These are phyloP conservation scores for Polydrusus tereticollis DNA, from an alignment of 2,888 invertebrate species.

Conservation along the genomic window DNA sequence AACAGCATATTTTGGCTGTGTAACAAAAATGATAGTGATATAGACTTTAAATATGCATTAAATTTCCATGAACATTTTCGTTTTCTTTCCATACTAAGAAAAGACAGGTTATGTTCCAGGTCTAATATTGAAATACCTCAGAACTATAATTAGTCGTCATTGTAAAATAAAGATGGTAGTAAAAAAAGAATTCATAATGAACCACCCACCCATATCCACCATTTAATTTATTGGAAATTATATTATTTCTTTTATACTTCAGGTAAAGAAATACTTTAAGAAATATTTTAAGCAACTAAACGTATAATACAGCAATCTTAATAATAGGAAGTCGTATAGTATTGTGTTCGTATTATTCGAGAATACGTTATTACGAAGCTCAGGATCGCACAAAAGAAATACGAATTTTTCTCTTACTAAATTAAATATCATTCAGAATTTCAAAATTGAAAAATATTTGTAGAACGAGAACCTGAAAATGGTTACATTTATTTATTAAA, in stretches of 20 bases:
- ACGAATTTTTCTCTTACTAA: neutral
- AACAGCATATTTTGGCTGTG: no score
- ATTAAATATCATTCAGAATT: neutral
- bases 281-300: neutral
- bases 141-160: no score
- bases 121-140: no score
- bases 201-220: neutral
- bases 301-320: conserved; percentile 3
- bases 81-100: no score
- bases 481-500: neutral
- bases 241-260: neutral
- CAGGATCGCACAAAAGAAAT: neutral
- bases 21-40: no score
- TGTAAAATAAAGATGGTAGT: no score
- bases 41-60: no score
- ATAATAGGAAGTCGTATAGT: neutral
- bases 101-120: no score
- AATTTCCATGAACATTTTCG: no score
- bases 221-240: neutral
- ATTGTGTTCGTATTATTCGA: neutral
- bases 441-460: conserved; percentile 4
- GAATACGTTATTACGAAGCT: conserved; percentile 2
- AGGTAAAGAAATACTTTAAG: neutral
- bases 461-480: neutral
- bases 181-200: no score